A percentile compares a stretch with the other conserved stretches of the same genome.
phyloP scores from a whole-genome alignment of 1,140 invertebrate genomes.

The Polyergus mexicanus region DNA sequence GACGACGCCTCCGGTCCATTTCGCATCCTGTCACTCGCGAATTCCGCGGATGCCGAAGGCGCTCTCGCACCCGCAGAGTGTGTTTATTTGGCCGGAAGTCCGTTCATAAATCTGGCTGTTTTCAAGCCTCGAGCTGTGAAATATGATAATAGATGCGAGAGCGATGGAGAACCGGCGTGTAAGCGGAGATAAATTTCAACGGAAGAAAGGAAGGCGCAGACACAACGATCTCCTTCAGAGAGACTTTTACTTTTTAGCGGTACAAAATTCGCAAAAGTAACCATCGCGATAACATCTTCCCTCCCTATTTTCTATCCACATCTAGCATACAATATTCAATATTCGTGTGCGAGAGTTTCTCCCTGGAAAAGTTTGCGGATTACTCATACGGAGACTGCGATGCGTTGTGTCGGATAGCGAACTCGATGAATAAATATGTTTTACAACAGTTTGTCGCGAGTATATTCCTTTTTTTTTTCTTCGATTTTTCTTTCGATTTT shows the following conservation, averaged over 20 bases:
- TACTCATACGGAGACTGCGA: conserved; percentile 75
- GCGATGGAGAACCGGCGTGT: conserved; percentile 69
- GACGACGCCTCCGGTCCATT: conserved; percentile 71
- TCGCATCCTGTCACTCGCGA: conserved; percentile 77
- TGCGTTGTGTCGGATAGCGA: conserved; percentile 69
- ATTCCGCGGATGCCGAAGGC: conserved; percentile 74
- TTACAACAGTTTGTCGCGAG: conserved; percentile 54
- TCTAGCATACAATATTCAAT: conserved; percentile 13
- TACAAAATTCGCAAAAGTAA: conserved; percentile 65
- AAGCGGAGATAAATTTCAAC: conserved; percentile 74
- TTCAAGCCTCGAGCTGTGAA: conserved; percentile 79
- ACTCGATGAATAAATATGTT: conserved; percentile 79
- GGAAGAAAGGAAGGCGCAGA: conserved; percentile 65
- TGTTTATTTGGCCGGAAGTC: conserved; percentile 82
- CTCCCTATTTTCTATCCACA: background rate
- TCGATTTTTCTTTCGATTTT: conserved; percentile 8
- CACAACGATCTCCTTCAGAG: conserved; percentile 40
- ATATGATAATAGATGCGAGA: conserved; percentile 82
- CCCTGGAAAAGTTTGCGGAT: conserved; percentile 77
- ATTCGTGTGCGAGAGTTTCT: conserved; percentile 71
- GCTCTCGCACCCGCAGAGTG: conserved; percentile 43
- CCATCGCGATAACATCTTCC: conserved; percentile 29
- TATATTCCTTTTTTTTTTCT: background rate
- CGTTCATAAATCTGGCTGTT: conserved; percentile 83
- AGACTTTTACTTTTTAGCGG: conserved; percentile 50